A percentile compares a stretch with the other conserved stretches of the same genome.
Conservation (phyloP, 2,888 invertebrate species). For the Boloria euphrosyne region DNA sequence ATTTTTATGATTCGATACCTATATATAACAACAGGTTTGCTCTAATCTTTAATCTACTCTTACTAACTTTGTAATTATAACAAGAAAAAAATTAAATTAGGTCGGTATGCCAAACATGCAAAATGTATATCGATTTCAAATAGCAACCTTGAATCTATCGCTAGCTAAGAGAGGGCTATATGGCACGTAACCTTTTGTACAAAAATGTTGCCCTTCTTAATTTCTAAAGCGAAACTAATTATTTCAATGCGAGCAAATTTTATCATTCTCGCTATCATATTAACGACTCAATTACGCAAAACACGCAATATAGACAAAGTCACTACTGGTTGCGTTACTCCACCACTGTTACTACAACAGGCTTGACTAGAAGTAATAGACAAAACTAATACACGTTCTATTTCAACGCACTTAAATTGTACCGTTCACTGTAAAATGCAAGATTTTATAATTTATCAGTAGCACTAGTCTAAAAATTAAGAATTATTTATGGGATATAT, state of each 20-base stretch:
- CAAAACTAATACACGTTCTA: slow-evolving; percentile 52
- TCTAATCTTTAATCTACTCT: background rate
- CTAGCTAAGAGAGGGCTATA: slow-evolving; percentile 62
- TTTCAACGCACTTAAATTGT: slow-evolving; percentile 56
- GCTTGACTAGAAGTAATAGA: slow-evolving; percentile 52
- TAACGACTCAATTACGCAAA: slow-evolving; percentile 67
- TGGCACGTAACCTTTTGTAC: slow-evolving; percentile 56
- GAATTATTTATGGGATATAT: slow-evolving; percentile 41
- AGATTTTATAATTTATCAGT: slow-evolving; percentile 53
- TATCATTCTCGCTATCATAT: slow-evolving; percentile 62
- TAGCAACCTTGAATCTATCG: slow-evolving; percentile 68
- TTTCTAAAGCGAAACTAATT: slow-evolving; percentile 72
- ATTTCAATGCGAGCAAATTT: slow-evolving; percentile 53
- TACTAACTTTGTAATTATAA: slow-evolving; percentile 1
- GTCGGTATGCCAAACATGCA: slow-evolving; percentile 58
- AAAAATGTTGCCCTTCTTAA: slow-evolving; percentile 64
- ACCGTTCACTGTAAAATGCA: slow-evolving; percentile 55
- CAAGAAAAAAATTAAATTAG: slow-evolving; percentile 47
- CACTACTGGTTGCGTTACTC: slow-evolving; percentile 57
- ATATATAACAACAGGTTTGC: no score
- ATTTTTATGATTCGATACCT: no score
- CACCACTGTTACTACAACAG: slow-evolving; percentile 55
- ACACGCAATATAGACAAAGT: slow-evolving; percentile 58
- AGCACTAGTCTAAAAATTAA: slow-evolving; percentile 43
- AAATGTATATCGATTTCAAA: slow-evolving; percentile 60